Base-by-base conservation (phyloP, 2,113 vertebrate genomes). In the Paraplagusia blochii region DNA sequence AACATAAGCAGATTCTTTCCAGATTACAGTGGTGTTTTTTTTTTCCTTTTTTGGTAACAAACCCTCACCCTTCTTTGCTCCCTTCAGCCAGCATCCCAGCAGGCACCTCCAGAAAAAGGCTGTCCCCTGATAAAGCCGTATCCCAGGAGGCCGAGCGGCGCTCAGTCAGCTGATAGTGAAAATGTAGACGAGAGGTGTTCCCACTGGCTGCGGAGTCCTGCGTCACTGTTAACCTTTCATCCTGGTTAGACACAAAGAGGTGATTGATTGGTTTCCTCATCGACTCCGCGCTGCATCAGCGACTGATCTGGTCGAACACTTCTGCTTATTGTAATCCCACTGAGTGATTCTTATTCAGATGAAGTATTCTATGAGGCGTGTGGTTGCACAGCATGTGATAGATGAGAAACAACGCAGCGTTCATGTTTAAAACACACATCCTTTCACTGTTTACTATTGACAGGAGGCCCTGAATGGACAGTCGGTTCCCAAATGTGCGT, bases 41-140 rank as follows among this genome's bases (percentile, higher is more conserved):
- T 29, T 29, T 29, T 29, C 6, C 6, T 29, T 29, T 29, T 29
- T 29, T 29, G n/a, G 8, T 1, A 14, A 15, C 5, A 6, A 3
- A 1, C 69, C 53, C 91, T 78, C 83, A 98, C 96, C 96, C 95
- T 83, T 99, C 96, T 85, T 96, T 98, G 92, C 95, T 99, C 51
- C 96, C 95, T 75, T 96, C 95, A 63, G 87, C 93, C 84, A 97
- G 91, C 65, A 85, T 79, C 61, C 95, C 95, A 0, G 92, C 88
- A 50, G 96, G 94, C 70, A 97, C 92, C 90, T 97, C 95, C 90
- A 99, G 90, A 77, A 95, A 99, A 85, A 99, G 93, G 85, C 92
- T 92, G 88, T 92, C 91, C 47, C 89, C 90, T 8, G 93, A 92
- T 29, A 97, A 90, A 76, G 91, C 91, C 7, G 95, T 92, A 65